These are phyloP conservation scores for Trypoxylus dichotomus DNA, from an alignment of 1,140 invertebrate species.

Conservation along the genomic window DNA sequence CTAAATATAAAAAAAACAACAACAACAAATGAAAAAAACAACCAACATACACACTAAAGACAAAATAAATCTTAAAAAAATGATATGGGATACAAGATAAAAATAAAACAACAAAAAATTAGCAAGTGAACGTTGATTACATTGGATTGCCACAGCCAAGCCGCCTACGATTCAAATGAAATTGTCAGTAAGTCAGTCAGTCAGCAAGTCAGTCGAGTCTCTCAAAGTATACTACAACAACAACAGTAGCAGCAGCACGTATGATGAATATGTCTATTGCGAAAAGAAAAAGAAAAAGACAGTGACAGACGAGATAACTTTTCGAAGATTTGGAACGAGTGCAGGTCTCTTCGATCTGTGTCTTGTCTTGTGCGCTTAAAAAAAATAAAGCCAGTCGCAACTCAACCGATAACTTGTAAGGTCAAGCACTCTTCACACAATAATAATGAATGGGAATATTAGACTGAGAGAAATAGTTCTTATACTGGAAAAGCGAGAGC, in stretches of 20 bases:
- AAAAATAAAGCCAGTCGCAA: not conserved
- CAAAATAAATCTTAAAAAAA: conserved; percentile 10
- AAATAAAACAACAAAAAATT: conserved; percentile 25
- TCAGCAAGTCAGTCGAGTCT: conserved; percentile 12
- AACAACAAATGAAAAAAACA: conserved; percentile 2
- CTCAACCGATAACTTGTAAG: not conserved
- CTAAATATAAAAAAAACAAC: not conserved
- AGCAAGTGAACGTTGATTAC: conserved; percentile 23
- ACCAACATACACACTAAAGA: not conserved
- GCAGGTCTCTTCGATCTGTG: not conserved
- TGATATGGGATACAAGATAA: too few species aligned
- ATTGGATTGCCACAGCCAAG: conserved; percentile 19
- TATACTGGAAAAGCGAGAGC: not conserved
- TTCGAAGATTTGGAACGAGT: not conserved
- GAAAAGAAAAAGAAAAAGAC: not conserved
- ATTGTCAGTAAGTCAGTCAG: conserved; percentile 18
- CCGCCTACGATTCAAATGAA: conserved; percentile 17
- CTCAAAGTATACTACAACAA: not conserved
- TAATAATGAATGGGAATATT: not conserved
- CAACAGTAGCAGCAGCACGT: conserved; percentile 11
- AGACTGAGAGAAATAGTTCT: not conserved
- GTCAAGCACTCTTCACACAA: not conserved
- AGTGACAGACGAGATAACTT: not conserved
- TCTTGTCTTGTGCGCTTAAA: not conserved
- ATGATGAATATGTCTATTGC: not conserved